phyloP scores from a whole-genome alignment of 2,888 invertebrate species.

The Zaprionus lineosus region DNA sequence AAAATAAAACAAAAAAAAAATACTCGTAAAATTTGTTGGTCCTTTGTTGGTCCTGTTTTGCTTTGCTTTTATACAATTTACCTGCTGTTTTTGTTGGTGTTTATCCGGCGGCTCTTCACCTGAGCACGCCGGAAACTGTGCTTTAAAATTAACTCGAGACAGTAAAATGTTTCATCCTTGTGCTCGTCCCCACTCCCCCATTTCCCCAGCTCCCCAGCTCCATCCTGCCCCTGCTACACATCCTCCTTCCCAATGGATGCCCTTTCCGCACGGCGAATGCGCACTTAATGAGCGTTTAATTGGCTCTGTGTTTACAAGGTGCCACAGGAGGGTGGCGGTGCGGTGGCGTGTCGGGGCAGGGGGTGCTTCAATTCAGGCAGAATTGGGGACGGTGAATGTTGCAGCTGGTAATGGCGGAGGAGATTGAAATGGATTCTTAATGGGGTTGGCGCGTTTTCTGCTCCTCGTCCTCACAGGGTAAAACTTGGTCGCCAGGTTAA shows the following conservation, averaged over 20 bases:
- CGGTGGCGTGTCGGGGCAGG: background rate
- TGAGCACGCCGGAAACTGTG: constrained; percentile 40
- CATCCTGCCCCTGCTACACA: background rate
- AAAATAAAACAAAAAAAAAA: constrained; percentile 8
- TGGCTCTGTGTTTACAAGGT: constrained; percentile 71
- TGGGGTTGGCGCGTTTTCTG: background rate
- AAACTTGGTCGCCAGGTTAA: constrained; percentile 16
- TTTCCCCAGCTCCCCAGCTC: background rate
- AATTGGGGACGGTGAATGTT: background rate
- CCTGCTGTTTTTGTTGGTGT: constrained; percentile 16
- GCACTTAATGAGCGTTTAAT: constrained; percentile 75
- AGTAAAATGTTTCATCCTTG: constrained; percentile 34
- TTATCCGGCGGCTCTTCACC: constrained; percentile 33
- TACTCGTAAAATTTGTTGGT: constrained; percentile 15
- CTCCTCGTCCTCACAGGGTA: background rate
- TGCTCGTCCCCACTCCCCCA: background rate
- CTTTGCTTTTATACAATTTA: constrained; percentile 15
- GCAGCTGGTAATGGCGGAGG: background rate
- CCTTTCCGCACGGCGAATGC: constrained; percentile 45
- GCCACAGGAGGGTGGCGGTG: constrained; percentile 14
- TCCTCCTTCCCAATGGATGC: constrained; percentile 1
- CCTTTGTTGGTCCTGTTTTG: background rate
- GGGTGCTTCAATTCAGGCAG: background rate
- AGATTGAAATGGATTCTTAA: background rate
- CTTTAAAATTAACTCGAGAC: constrained; percentile 69